phyloP scores from a whole-genome alignment of 2,888 invertebrate species.

The Pinctada fucata region DNA sequence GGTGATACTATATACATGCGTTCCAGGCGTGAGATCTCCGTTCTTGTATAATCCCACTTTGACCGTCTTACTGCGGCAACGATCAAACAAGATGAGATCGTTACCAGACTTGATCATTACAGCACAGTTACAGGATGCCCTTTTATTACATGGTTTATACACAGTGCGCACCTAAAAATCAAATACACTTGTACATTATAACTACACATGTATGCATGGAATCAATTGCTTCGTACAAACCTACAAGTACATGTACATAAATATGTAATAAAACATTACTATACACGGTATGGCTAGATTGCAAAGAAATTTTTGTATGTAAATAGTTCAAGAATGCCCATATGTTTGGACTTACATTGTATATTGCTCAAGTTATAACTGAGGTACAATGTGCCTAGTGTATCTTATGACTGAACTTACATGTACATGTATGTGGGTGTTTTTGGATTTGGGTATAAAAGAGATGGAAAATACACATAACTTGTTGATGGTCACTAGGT shows the following conservation, averaged over 20 bases:
- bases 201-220: background rate
- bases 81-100: constrained; percentile 59
- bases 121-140: constrained; percentile 63
- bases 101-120: constrained; percentile 56
- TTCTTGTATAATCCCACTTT: constrained; percentile 47
- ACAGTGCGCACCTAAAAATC: constrained; percentile 35
- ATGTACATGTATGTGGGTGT: too few species aligned
- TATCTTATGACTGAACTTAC: too few species aligned
- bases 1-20: constrained; percentile 21
- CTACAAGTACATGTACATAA: background rate
- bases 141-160: constrained; percentile 41
- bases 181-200: background rate
- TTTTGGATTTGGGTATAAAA: too few species aligned
- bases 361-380: too few species aligned
- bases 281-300: too few species aligned
- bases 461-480: too few species aligned
- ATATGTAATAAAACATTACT: background rate
- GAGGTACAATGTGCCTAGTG: too few species aligned
- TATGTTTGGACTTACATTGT: too few species aligned
- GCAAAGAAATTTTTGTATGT: too few species aligned
- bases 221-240: too few species aligned
- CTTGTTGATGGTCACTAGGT: too few species aligned
- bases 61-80: constrained; percentile 45
- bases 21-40: constrained; percentile 53
- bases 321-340: too few species aligned